Base-by-base conservation (phyloP, 1,140 invertebrate genomes). In the Cydia amplana region DNA sequence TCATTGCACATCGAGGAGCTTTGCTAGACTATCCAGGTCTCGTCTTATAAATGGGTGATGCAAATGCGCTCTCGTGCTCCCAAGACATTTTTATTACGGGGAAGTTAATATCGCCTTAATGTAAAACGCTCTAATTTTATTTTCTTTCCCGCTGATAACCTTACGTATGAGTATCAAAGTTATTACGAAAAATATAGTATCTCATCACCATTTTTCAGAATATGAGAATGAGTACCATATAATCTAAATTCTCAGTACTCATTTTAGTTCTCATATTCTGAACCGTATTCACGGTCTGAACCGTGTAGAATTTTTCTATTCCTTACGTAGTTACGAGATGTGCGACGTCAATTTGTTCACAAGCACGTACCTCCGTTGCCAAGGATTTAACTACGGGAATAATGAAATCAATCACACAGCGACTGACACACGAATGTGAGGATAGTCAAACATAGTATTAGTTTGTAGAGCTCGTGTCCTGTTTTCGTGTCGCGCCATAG, bases 91-190 rank as follows among this genome's bases (percentile, higher is more conserved):
- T 89, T 87, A 87, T 87, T 82, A 74, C 73, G 70, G 79, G 77
- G 65, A 81, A 84, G 82, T 85, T 87, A 89, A 89, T 89, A 87
- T 82, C 75, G 60, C 75, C 84, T 83, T 82, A 85, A 82, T 83
- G 83, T 82, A 87, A 83, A 83, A 75, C 74, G 74, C 63, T 78
- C 80, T 80, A 85, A 81, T 87, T 84, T 80, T 65, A 82, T 81
- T 80, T 78, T 72, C 80, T 79, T 14, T 28, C 3, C 28, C 28
- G 64, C 12, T 67, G 28, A 67, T 36, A 36, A 40, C 10, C 18
- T 23, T 18, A n/a, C 55, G 20, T 23, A 23, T 23, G 55, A 77
- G 20, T 40, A 36, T 75, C 73, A 16, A 51, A 70, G 75, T 67
- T 70, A 76, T 75, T 74, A 72, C 65, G 16, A 78, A 75, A 67